Evolutionary conservation across 2,113 vertebrate species (phyloP).

Genomic region (Plotosus lineatus): DNA sequence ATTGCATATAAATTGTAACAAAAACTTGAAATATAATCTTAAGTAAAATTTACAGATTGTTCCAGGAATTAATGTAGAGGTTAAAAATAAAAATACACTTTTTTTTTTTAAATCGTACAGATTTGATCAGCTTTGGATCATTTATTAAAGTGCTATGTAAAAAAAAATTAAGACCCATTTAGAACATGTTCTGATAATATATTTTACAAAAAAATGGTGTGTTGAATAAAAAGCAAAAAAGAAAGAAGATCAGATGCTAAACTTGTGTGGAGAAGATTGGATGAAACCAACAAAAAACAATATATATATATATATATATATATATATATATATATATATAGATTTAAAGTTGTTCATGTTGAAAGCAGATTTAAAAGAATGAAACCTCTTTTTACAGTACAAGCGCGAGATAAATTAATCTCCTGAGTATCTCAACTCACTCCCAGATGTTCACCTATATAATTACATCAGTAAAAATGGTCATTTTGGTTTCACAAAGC

Average conservation of each 20-base stretch:
- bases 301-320: too few species aligned
- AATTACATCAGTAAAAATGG: neutral
- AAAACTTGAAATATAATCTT: neutral
- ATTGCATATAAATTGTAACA: too few species aligned
- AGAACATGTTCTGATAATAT: slow-evolving; percentile 18
- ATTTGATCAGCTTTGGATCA: slow-evolving; percentile 20
- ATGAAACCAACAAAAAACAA: neutral
- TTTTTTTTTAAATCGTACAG: neutral
- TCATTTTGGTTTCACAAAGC: slow-evolving; percentile 13
- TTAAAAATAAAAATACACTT: neutral
- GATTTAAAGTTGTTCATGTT: neutral
- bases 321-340: too few species aligned
- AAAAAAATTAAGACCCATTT: slow-evolving; percentile 31
- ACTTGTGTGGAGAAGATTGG: neutral
- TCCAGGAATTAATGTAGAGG: neutral
- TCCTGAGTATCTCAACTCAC: neutral
- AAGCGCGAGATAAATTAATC: neutral
- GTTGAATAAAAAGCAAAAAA: neutral
- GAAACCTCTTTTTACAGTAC: neutral
- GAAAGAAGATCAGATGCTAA: neutral
- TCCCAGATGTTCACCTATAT: neutral
- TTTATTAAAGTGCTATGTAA: slow-evolving; percentile 43
- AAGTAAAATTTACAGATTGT: neutral
- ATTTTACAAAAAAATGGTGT: slow-evolving; percentile 13
- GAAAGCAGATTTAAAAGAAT: neutral